These are phyloP conservation scores for Ranitomeya variabilis DNA, from an alignment of 2,113 vertebrate species.

Conservation along the genomic window DNA sequence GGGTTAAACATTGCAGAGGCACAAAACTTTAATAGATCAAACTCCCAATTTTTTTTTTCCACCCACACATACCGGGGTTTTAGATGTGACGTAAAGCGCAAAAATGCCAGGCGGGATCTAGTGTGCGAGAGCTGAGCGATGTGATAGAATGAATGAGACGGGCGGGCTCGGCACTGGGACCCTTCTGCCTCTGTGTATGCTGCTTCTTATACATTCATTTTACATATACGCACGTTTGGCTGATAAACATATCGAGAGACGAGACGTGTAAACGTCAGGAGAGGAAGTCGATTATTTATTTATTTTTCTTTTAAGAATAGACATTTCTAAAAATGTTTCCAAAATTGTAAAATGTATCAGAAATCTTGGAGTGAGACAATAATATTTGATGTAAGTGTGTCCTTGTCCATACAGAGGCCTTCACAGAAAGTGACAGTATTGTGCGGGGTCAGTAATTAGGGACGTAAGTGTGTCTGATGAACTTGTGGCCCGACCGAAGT, in stretches of 20 bases:
- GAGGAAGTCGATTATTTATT: background rate
- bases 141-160: background rate
- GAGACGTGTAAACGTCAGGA: background rate
- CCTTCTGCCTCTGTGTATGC: background rate
- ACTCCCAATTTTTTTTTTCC: background rate
- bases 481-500: too few relatives aligned
- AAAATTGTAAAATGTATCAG: too few relatives aligned
- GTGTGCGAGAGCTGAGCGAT: background rate
- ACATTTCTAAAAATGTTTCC: too few relatives aligned
- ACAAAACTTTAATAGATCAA: constrained; percentile 45
- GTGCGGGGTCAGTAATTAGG: too few relatives aligned
- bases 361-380: too few relatives aligned
- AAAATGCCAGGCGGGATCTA: background rate
- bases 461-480: too few relatives aligned
- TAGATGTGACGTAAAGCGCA: background rate
- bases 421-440: too few relatives aligned
- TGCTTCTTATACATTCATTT: background rate
- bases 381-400: too few relatives aligned
- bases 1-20: constrained; percentile 7
- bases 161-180: background rate
- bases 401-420: too few relatives aligned
- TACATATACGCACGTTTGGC: background rate
- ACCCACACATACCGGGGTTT: constrained; percentile 4
- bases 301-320: too few relatives aligned
- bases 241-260: background rate